Evolutionary conservation across 2,888 invertebrate genomes (phyloP), one percentile per base, ranked within the genome.

Genomic region (Euzetes globulus): DNA sequence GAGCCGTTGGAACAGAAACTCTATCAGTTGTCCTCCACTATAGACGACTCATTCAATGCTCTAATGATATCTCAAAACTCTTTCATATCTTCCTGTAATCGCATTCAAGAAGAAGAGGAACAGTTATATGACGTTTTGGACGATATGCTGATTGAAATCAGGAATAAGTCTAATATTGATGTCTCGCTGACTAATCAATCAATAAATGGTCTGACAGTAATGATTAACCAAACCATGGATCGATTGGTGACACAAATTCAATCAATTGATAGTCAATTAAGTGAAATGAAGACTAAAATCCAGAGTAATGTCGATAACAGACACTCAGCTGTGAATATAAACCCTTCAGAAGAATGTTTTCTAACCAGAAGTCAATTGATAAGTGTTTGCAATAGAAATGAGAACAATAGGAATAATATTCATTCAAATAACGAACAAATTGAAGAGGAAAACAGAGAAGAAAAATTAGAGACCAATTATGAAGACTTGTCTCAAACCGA

Each of bases 21-120:
- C 19, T 45, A 65, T 11, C 79, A 79, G 27, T 58, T 79, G 58
- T 75, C 76, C 50, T 65, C 72, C 1, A 77, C 77, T 15, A 76
- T 79, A 5, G 79, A 79, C 52, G 73, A 75, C 45, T 79, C 78
- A 47, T 79, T 79, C 52, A 78, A 78, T 0, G 76, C 86, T 80
- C 83, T 89, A 25, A 80, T 88, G 75, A 84, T 87, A 37, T 86
- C 86, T 5, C 88, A 89, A 80, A 87, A 88, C 78, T 83, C 85
- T 72, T 88, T 89, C 81, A 83, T 88, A 70, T 87, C 88, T 80
- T 88, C 88, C 22, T 89, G 89, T 80, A 86, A 88, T 78, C 83
- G 87, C 37, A 86, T 88, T 60, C 89, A 89, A 80, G 86, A 86
- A 79, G 87, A 88, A 78, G 88, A 88, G 79, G 86, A 88, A 0